A percentile compares a stretch with the other conserved stretches of the same genome.
phyloP scores from a whole-genome alignment of 2,113 vertebrate genomes.

The Anhinga rufa region DNA sequence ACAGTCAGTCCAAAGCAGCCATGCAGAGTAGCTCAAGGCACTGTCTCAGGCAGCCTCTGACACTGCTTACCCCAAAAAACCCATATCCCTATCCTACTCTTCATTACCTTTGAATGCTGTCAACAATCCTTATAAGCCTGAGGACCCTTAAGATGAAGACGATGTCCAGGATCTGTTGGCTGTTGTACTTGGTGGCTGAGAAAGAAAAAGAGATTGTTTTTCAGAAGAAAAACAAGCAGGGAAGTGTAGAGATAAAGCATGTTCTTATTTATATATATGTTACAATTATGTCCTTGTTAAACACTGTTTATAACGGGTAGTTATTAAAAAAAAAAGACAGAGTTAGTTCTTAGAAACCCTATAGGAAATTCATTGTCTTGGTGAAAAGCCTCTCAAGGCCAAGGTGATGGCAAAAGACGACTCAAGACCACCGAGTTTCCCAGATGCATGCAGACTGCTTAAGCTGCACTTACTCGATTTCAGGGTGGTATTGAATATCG shows the following conservation, averaged over 20 bases:
- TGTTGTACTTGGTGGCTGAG: conserved; percentile 78
- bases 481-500: conserved; percentile 76
- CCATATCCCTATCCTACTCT: background rate
- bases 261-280: background rate
- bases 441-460: conserved; percentile 33
- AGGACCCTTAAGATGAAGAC: conserved; percentile 89
- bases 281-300: background rate
- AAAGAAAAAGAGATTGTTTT: background rate
- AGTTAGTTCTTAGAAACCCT: background rate
- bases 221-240: background rate
- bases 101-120: conserved; percentile 85
- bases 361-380: background rate
- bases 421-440: background rate
- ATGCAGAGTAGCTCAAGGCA: background rate
- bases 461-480: conserved; percentile 76
- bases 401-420: background rate
- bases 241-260: background rate
- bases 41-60: background rate
- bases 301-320: background rate
- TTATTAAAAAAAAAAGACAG: background rate
- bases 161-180: conserved; percentile 89
- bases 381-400: background rate
- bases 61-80: background rate
- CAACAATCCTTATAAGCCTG: conserved; percentile 82
- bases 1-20: background rate